Conservation (phyloP, 2,888 invertebrate genomes). For the Melieria omissa region DNA sequence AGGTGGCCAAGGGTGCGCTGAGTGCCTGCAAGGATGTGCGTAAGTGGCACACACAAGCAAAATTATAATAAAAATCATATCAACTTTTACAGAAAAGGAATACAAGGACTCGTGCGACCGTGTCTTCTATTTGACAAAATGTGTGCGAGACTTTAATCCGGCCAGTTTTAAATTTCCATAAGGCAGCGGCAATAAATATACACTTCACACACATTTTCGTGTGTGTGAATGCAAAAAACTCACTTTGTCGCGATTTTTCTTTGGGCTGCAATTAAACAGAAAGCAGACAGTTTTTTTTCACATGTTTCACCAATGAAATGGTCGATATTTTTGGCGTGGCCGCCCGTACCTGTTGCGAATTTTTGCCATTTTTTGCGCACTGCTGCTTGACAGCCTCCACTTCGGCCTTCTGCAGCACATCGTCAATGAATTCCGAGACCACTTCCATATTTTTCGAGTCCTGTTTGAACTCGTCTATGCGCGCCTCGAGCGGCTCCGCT, state of each 20-base stretch:
- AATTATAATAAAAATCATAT: too few species aligned
- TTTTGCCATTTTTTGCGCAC: conserved; percentile 61
- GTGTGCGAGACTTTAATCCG: conserved; percentile 57
- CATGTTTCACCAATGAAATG: background rate
- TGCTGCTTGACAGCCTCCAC: conserved; percentile 71
- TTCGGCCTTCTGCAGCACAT: conserved; percentile 72
- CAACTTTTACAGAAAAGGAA: conserved; percentile 52
- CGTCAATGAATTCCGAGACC: conserved; percentile 72
- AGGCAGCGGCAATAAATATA: conserved; percentile 14
- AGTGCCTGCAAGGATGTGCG: conserved; percentile 58
- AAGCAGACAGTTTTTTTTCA: too few species aligned
- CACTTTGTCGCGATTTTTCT: conserved; percentile 59
- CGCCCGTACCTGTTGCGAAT: conserved; percentile 68
- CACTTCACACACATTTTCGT: background rate
- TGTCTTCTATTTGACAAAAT: conserved; percentile 58
- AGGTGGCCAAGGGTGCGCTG: conserved; percentile 50
- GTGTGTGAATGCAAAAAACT: conserved; percentile 44
- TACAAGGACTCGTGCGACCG: conserved; percentile 60
- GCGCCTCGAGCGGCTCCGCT: conserved; percentile 63
- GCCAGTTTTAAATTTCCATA: conserved; percentile 58
- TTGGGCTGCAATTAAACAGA: conserved; percentile 51
- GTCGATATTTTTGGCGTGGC: background rate
- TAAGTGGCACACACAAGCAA: conserved; percentile 47
- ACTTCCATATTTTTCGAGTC: conserved; percentile 72
- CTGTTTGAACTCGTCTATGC: conserved; percentile 71